phyloP scores from a whole-genome alignment of 2,888 invertebrate species.

The Xestia ashworthii region DNA sequence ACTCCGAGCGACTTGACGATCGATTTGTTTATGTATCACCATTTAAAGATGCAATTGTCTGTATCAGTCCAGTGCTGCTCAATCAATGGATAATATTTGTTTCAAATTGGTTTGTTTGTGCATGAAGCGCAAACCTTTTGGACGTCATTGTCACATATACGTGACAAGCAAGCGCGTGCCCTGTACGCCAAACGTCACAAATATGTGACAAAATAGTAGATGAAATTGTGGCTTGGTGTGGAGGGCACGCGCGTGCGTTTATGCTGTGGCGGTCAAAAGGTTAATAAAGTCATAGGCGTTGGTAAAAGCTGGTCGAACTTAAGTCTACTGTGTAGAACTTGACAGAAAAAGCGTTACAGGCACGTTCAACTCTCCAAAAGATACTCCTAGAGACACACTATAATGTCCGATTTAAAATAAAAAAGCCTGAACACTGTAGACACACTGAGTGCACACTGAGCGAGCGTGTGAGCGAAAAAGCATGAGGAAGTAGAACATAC shows the following conservation, averaged over 20 bases:
- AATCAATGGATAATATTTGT: constrained; percentile 18
- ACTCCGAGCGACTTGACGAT: constrained; percentile 27
- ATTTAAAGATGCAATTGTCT: constrained; percentile 37
- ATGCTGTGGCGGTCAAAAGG: too few species aligned
- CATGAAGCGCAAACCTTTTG: background rate
- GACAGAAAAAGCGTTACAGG: background rate
- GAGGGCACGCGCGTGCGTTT: too few species aligned
- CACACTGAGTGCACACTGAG: background rate
- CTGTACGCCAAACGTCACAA: too few species aligned
- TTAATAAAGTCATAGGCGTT: background rate
- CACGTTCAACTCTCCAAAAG: background rate
- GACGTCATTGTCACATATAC: too few species aligned
- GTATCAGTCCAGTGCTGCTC: background rate
- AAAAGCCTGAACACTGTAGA: background rate
- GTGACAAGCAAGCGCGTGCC: too few species aligned
- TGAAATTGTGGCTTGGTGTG: too few species aligned
- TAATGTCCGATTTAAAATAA: background rate
- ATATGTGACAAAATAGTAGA: too few species aligned
- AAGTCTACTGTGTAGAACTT: background rate
- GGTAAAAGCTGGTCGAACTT: background rate
- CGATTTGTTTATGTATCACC: constrained; percentile 27
- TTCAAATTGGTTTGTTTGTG: constrained; percentile 12
- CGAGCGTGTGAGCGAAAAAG: background rate
- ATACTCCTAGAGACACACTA: background rate
- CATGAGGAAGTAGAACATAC: background rate